Evolutionary conservation across 1,140 invertebrate genomes (phyloP), one percentile per base, ranked within the genome.

Genomic region (Pseudachorutes palmiensis): DNA sequence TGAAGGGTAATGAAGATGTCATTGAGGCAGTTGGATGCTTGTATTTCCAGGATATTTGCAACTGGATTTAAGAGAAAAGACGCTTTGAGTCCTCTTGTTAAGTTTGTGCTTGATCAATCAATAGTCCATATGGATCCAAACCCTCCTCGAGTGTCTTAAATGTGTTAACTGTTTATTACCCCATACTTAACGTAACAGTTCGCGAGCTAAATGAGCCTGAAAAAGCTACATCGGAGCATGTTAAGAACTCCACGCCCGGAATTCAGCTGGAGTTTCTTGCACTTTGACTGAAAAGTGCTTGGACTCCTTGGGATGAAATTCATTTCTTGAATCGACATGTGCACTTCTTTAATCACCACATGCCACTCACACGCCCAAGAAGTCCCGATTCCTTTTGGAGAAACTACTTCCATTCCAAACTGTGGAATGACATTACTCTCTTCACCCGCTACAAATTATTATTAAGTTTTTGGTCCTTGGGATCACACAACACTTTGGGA

Each of bases 321-420:
- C 36, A 5, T 41, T n/a, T n/a, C n/a, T n/a, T n/a, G n/a, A 29
- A 41, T 36, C 14, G 45, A 48, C 59, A 60, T 73, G 65, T 62
- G 51, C 55, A 71, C 31, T 48, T 63, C 48, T 59, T 70, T 70
- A 70, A 70, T 70, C 70, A 69, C 45, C 67, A 62, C 48, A 59
- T 45, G 5, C 51, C 59, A 48, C 62, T 62, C 48, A 57, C n/a
- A 41, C 51, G 12, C 51, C 36, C 36, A 45, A 45, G 36, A 12
- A 45, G 19, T n/a, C n/a, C n/a, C n/a, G n/a, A n/a, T n/a, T n/a
- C n/a, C n/a, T n/a, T n/a, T n/a, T n/a, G n/a, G n/a, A n/a, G n/a
- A n/a, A n/a, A n/a, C n/a, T n/a, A n/a, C n/a, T n/a, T n/a, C n/a
- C n/a, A n/a, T n/a, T n/a, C n/a, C n/a, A n/a, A n/a, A n/a, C n/a